Evolutionary conservation across 1,140 invertebrate species (phyloP).

Genomic region (Paralvinella palmiformis): DNA sequence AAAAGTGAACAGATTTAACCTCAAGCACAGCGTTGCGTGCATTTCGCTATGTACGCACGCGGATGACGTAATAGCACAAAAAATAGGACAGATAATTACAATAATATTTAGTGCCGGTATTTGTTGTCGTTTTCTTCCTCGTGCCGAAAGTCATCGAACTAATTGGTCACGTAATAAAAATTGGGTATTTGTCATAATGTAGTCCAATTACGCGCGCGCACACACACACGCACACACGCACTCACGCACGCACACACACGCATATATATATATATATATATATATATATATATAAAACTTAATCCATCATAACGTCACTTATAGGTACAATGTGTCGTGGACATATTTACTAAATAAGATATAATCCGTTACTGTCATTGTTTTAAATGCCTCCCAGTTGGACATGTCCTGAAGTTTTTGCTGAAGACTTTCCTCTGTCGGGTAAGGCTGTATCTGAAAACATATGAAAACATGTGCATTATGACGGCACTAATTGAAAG

Average conservation of each 20-base stretch:
- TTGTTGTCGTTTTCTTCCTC: no score
- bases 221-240: background rate
- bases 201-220: background rate
- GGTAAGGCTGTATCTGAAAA: conserved; percentile 40
- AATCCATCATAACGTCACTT: background rate
- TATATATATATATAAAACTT: background rate
- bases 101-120: no score
- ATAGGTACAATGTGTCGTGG: background rate
- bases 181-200: background rate
- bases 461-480: conserved; percentile 3
- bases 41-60: no score
- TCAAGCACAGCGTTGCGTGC: no score
- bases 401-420: conserved; percentile 37
- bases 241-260: background rate
- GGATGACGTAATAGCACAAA: no score
- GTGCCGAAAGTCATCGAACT: no score
- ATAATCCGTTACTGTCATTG: conserved; percentile 30
- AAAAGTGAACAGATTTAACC: no score
- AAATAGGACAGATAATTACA: no score
- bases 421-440: conserved; percentile 37
- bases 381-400: conserved; percentile 44
- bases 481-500: background rate
- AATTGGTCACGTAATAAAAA: no score
- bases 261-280: background rate
- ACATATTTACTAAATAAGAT: no score